phyloP scores from a whole-genome alignment of 2,797 vertebrate species.

The Myotis daubentonii region DNA sequence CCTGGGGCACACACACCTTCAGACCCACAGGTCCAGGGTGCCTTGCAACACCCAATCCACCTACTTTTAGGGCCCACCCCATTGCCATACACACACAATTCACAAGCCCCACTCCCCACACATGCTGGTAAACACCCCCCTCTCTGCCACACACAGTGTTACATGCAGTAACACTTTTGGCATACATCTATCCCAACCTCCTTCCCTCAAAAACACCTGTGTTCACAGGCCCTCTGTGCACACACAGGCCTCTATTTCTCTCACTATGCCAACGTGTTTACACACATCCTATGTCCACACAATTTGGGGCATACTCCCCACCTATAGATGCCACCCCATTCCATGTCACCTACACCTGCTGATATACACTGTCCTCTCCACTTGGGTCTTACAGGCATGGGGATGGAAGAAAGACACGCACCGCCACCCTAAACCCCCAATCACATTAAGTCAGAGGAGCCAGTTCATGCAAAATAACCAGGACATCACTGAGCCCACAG shows the following conservation, averaged over 20 bases:
- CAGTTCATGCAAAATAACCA: conserved; percentile 85
- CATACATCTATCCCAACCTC: background rate
- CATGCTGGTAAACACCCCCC: background rate
- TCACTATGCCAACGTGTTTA: background rate
- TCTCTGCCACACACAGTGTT: background rate
- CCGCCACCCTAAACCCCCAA: conserved; percentile 62
- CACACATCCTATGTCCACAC: background rate
- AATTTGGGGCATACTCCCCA: background rate
- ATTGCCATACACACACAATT: background rate
- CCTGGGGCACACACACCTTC: background rate
- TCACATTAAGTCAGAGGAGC: conserved; percentile 83
- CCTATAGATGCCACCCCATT: too few relatives aligned
- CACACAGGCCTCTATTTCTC: background rate
- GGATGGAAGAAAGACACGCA: conserved; percentile 35
- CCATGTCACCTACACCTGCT: too few relatives aligned
- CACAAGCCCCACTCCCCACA: background rate
- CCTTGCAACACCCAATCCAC: background rate
- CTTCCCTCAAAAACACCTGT: background rate
- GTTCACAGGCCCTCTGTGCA: background rate
- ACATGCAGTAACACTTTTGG: background rate
- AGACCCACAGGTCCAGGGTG: background rate
- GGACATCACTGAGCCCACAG: conserved; percentile 71
- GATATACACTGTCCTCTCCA: background rate
- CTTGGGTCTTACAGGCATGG: background rate
- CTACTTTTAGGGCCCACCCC: background rate